These are phyloP conservation scores for Lobophora halterata DNA, from an alignment of 2,888 invertebrate species.

Conservation along the genomic window DNA sequence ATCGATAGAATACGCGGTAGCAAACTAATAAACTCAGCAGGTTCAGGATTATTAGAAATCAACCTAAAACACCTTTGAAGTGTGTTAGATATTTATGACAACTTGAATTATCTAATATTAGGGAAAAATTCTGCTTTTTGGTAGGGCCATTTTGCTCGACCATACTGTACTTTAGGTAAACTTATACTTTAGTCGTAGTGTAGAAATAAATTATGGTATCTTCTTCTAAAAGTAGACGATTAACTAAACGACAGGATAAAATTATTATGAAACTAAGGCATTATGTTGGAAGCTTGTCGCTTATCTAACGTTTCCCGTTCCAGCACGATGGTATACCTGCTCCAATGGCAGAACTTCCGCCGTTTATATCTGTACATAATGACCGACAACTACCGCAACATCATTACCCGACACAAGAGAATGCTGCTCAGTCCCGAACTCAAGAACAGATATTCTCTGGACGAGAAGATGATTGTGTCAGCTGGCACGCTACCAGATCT, in stretches of 20 bases:
- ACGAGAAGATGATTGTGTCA: constrained; percentile 90
- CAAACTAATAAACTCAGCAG: too few species aligned
- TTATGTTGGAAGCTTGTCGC: neutral
- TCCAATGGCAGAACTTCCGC: constrained; percentile 94
- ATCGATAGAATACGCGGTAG: too few species aligned
- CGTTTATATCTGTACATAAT: constrained; percentile 95
- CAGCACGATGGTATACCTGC: constrained; percentile 89
- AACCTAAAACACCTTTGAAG: too few species aligned
- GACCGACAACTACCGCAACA: constrained; percentile 94
- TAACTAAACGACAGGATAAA: neutral
- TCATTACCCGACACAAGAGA: constrained; percentile 91
- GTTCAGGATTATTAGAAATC: too few species aligned
- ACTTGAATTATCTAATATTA: too few species aligned
- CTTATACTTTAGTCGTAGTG: too few species aligned
- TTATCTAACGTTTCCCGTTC: constrained; percentile 35
- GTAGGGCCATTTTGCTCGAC: too few species aligned
- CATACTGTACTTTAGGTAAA: too few species aligned
- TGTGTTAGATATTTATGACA: too few species aligned
- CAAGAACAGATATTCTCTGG: constrained; percentile 84
- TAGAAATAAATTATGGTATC: too few species aligned
- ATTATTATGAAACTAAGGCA: neutral
- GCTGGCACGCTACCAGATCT: constrained; percentile 93
- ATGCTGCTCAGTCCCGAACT: constrained; percentile 88
- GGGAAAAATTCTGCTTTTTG: too few species aligned
- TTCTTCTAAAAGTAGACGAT: too few species aligned